Conservation (phyloP, 2,888 invertebrate genomes). For the Lycaena phlaeas region DNA sequence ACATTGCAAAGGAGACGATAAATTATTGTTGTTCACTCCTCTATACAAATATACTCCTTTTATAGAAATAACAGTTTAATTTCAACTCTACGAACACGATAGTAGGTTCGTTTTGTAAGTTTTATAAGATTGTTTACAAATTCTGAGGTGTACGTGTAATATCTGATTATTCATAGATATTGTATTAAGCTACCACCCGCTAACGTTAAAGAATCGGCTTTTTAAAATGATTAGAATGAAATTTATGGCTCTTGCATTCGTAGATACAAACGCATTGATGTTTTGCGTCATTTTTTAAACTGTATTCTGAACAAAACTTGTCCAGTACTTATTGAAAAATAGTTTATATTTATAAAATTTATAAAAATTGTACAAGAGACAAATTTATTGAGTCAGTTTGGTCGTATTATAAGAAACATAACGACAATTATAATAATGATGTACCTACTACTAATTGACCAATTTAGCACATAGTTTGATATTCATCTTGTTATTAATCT, state of each 20-base stretch:
- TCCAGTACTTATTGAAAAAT: too few species aligned
- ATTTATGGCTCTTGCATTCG: constrained; percentile 23
- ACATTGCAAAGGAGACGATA: constrained; percentile 62
- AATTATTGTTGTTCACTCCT: constrained; percentile 52
- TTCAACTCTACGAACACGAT: constrained; percentile 25
- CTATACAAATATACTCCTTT: constrained; percentile 32
- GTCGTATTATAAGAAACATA: too few species aligned
- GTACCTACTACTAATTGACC: too few species aligned
- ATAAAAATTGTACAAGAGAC: too few species aligned
- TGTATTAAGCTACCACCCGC: constrained; percentile 62
- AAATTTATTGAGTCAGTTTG: too few species aligned
- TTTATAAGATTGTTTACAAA: constrained; percentile 4
- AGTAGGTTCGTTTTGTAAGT: neutral
- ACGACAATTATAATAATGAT: too few species aligned
- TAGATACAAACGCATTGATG: constrained; percentile 5
- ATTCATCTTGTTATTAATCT: too few species aligned
- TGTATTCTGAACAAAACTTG: too few species aligned
- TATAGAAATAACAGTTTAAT: constrained; percentile 17
- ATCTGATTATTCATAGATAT: constrained; percentile 64
- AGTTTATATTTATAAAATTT: too few species aligned
- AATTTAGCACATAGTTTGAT: too few species aligned
- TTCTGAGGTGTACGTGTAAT: constrained; percentile 18
- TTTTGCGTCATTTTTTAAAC: neutral
- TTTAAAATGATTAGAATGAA: constrained; percentile 21
- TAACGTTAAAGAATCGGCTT: constrained; percentile 45